Evolutionary conservation across 2,113 vertebrate species (phyloP).

Genomic region (Protobothrops flavoviridis): DNA sequence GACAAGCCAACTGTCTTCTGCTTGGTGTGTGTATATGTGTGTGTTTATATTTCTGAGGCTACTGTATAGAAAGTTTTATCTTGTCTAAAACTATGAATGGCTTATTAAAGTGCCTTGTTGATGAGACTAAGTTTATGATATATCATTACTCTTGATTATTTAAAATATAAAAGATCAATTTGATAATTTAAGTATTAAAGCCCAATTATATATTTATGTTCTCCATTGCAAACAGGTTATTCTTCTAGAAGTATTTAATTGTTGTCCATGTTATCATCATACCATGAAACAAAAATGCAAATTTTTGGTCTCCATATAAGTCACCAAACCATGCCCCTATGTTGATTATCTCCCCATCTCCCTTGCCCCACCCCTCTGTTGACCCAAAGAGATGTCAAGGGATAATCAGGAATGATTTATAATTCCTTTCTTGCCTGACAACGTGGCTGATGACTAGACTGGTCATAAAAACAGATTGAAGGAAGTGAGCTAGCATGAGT

Average conservation of each 20-base stretch:
- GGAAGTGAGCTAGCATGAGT: not conserved
- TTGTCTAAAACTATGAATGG: not conserved
- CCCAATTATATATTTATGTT: not conserved
- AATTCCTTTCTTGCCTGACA: not conserved
- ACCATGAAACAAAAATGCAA: not conserved
- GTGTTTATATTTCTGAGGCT: not conserved
- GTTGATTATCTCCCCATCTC: not conserved
- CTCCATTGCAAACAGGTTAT: not conserved
- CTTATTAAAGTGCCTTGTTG: not conserved
- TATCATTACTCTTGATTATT: not conserved
- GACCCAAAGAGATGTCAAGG: not conserved
- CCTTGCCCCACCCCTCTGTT: not conserved
- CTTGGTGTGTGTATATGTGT: not conserved
- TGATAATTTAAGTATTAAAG: not conserved
- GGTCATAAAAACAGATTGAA: conserved; percentile 1
- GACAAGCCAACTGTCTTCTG: not conserved
- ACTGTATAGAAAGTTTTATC: not conserved
- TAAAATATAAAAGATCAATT: not conserved
- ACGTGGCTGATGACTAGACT: not conserved
- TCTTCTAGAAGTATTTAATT: not conserved
- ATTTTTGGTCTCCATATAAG: not conserved
- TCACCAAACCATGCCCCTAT: not conserved
- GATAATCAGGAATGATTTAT: not conserved
- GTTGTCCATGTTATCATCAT: not conserved
- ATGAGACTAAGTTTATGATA: not conserved